Evolutionary conservation across 2,113 vertebrate species (phyloP).

Genomic region (Hippocampus guttulatus): DNA sequence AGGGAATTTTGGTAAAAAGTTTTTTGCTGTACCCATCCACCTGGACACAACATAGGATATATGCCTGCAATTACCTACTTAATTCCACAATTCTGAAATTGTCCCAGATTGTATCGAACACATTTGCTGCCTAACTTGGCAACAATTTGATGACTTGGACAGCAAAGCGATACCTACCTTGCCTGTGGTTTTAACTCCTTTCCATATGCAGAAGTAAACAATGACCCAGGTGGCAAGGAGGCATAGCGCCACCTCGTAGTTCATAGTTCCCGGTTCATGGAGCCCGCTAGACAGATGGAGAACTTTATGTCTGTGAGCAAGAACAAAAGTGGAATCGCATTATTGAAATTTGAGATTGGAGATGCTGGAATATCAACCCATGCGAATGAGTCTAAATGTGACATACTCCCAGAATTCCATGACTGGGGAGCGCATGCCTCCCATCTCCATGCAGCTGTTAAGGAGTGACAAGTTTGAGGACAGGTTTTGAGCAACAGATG

Average conservation of each 20-base stretch:
- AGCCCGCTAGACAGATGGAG: conserved; percentile 82
- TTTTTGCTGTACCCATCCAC: too few relatives aligned
- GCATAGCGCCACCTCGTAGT: conserved; percentile 88
- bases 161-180: conserved; percentile 74
- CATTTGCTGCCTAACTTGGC: background rate
- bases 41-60: too few relatives aligned
- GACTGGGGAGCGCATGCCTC: conserved; percentile 83
- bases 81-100: too few relatives aligned
- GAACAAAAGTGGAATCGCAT: background rate
- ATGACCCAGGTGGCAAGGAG: conserved; percentile 87
- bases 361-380: too few relatives aligned
- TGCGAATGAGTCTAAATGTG: background rate
- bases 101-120: too few relatives aligned
- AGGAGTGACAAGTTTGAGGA: conserved; percentile 44
- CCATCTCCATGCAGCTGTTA: conserved; percentile 76
- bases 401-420: conserved; percentile 98
- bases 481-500: conserved; percentile 50
- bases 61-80: too few relatives aligned
- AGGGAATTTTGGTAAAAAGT: too few relatives aligned
- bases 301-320: conserved; percentile 80
- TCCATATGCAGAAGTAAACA: conserved; percentile 98
- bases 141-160: background rate
- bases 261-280: conserved; percentile 81
- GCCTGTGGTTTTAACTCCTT: conserved; percentile 92
- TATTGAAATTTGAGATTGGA: too few relatives aligned